Percentiles rank a stretch among this genome's conserved stretches.
phyloP scores from a whole-genome alignment of 2,113 vertebrate species.

The Equus quagga region DNA sequence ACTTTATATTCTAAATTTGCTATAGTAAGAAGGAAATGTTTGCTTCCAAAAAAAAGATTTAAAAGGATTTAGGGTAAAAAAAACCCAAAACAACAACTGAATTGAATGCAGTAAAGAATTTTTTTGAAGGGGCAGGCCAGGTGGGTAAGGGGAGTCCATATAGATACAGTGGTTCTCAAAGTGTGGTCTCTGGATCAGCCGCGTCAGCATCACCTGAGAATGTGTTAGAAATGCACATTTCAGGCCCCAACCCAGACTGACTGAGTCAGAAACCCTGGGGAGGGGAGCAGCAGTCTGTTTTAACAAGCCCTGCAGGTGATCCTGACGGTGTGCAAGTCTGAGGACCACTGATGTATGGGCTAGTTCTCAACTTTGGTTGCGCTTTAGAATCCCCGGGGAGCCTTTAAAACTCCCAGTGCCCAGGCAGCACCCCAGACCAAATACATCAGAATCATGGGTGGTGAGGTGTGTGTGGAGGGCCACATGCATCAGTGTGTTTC shows the following conservation, averaged over 20 bases:
- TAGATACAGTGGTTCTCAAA: not conserved
- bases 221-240: not conserved
- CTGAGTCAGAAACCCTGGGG: not conserved
- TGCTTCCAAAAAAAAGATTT: constrained; percentile 10
- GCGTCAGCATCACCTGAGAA: not conserved
- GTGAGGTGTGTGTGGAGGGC: not conserved
- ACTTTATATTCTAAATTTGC: not conserved
- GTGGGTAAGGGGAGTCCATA: not conserved
- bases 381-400: not conserved
- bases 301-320: not conserved
- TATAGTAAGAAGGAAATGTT: not conserved
- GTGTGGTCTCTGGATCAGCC: not conserved
- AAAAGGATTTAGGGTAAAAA: not conserved
- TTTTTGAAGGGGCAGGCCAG: not conserved
- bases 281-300: not conserved
- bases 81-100: not conserved
- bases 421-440: not conserved
- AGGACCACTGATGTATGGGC: not conserved
- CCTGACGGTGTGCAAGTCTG: not conserved
- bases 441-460: not conserved
- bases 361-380: not conserved
- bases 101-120: not conserved
- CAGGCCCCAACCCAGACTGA: not conserved
- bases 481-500: not conserved
- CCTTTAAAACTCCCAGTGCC: not conserved